phyloP scores from a whole-genome alignment of 1,140 invertebrate genomes.

The Tribolium madens region DNA sequence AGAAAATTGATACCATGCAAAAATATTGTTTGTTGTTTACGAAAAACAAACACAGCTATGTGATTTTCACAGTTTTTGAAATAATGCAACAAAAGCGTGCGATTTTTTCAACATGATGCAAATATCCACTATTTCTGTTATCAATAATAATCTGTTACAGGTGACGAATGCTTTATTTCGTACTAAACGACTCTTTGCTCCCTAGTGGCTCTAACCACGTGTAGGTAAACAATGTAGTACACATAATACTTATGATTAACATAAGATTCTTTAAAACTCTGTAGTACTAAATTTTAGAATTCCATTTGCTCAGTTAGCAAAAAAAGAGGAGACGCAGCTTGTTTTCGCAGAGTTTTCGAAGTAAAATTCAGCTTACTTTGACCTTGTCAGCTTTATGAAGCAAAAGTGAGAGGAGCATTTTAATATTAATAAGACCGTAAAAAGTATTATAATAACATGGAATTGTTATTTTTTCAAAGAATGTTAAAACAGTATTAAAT shows the following conservation, averaged over 20 bases:
- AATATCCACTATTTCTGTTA: too few relatives aligned
- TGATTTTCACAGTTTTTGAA: not conserved
- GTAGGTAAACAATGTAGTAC: too few relatives aligned
- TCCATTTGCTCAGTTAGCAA: not conserved
- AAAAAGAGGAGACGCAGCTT: not conserved
- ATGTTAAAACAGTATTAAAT: slow-evolving; percentile 15
- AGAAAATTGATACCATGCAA: not conserved
- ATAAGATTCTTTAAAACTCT: too few relatives aligned
- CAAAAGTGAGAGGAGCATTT: slow-evolving; percentile 3
- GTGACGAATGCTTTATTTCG: too few relatives aligned
- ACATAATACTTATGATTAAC: too few relatives aligned
- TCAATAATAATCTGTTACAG: too few relatives aligned
- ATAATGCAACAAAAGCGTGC: too few relatives aligned
- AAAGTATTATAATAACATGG: slow-evolving; percentile 24
- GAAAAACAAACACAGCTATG: not conserved
- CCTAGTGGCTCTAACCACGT: too few relatives aligned
- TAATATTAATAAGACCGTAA: slow-evolving; percentile 31
- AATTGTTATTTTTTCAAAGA: slow-evolving; percentile 4
- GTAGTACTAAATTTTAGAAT: too few relatives aligned
- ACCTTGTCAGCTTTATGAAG: slow-evolving; percentile 5
- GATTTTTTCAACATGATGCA: too few relatives aligned
- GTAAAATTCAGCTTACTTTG: slow-evolving; percentile 6
- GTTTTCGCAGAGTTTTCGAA: not conserved
- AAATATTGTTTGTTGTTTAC: not conserved
- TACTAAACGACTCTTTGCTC: too few relatives aligned